A percentile compares a stretch with the other conserved stretches of the same genome.
These are phyloP conservation scores for Dipodomys merriami DNA, from an alignment of 2,113 vertebrate species.

Conservation along the genomic window DNA sequence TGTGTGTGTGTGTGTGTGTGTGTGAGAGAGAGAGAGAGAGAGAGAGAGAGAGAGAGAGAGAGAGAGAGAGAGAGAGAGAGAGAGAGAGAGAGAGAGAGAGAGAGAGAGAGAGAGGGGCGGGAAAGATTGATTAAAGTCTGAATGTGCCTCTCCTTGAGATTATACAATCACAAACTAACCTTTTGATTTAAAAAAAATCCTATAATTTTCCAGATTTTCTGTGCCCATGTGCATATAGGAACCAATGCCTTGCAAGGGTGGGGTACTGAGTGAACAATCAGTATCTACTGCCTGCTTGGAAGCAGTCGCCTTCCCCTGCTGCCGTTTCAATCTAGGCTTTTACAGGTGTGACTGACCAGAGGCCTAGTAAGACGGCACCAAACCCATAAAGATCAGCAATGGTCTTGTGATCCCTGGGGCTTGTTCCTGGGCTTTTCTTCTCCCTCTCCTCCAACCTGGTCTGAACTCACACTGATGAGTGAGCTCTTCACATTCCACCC, in stretches of 20 bases:
- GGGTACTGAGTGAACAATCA: background rate
- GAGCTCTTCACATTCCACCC: background rate
- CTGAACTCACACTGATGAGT: background rate
- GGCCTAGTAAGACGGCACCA: background rate
- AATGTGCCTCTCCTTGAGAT: background rate
- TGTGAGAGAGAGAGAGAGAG: too few relatives aligned
- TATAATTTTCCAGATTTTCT: background rate
- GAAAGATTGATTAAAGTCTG: background rate
- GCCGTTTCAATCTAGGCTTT: background rate
- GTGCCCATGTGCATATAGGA: rapidly evolving
- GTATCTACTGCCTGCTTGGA: background rate
- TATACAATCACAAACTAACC: too few relatives aligned
- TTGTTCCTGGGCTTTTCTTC: background rate
- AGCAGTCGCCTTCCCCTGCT: background rate
- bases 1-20: too few relatives aligned
- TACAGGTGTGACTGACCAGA: background rate
- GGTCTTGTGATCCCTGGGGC: background rate
- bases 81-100: too few relatives aligned
- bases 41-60: too few relatives aligned
- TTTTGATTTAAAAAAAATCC: background rate
- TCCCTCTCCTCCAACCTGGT: background rate
- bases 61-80: too few relatives aligned
- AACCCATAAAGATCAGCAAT: background rate
- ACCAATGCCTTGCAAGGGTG: background rate
- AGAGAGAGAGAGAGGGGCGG: too few relatives aligned